Percentiles rank a stretch among this genome's conserved stretches.
Conservation (phyloP, 2,113 vertebrate genomes). For the Crocuta crocuta region DNA sequence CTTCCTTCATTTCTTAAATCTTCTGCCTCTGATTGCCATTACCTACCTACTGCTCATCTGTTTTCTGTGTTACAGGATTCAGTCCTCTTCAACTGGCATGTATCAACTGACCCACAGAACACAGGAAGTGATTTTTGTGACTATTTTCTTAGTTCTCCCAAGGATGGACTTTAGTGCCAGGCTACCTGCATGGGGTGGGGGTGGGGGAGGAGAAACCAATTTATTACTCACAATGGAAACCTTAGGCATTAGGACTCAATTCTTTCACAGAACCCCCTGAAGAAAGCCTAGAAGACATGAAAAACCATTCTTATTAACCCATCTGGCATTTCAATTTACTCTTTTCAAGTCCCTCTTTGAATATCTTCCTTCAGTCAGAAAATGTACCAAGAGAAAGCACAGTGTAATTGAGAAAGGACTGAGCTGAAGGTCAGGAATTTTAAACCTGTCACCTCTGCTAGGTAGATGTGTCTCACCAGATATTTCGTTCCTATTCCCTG, state of each 20-base stretch:
- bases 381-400: slow-evolving; percentile 5
- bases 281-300: background rate
- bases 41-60: background rate
- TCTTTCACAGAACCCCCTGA: background rate
- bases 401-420: slow-evolving; percentile 4
- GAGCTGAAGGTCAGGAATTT: background rate
- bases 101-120: slow-evolving; percentile 3
- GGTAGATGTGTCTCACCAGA: background rate
- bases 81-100: background rate
- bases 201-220: too few relatives aligned
- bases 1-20: background rate
- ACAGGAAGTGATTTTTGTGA: background rate
- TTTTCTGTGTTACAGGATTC: slow-evolving; percentile 11
- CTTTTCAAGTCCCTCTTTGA: slow-evolving; percentile 45
- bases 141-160: background rate
- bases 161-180: background rate
- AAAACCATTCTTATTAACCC: slow-evolving; percentile 28
- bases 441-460: background rate
- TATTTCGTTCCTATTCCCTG: background rate
- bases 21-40: background rate
- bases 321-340: slow-evolving; percentile 53
- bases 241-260: background rate
- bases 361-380: slow-evolving; percentile 41
- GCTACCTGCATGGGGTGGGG: background rate
- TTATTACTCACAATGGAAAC: background rate